Percentiles rank a stretch among this genome's conserved stretches.
phyloP scores from a whole-genome alignment of 1,140 invertebrate genomes.

The Zaprionus africanus region DNA sequence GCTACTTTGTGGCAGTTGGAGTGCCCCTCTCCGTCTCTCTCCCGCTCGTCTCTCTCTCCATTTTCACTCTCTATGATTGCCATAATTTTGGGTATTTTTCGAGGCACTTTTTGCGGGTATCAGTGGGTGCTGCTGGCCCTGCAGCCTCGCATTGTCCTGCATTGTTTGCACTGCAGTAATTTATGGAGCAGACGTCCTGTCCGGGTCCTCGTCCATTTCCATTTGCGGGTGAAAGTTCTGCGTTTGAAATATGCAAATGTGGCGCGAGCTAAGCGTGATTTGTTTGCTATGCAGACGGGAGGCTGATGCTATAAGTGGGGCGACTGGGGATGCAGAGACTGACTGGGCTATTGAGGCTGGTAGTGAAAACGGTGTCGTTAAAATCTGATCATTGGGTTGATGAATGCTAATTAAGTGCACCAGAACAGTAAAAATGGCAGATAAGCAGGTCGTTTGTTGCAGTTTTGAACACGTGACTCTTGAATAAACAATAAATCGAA shows the following conservation, averaged over 20 bases:
- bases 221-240: slow-evolving; percentile 15
- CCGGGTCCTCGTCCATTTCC: not conserved
- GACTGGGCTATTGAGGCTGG: too few relatives aligned
- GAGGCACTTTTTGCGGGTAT: slow-evolving; percentile 21
- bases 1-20: slow-evolving; percentile 20
- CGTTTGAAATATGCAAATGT: slow-evolving; percentile 27
- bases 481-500: too few relatives aligned
- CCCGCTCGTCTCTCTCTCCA: not conserved
- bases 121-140: not conserved
- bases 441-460: too few relatives aligned
- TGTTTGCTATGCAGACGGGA: not conserved
- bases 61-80: slow-evolving; percentile 24
- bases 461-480: too few relatives aligned
- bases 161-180: slow-evolving; percentile 53
- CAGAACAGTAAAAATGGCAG: not conserved
- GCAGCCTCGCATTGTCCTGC: slow-evolving; percentile 33
- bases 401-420: not conserved
- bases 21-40: not conserved
- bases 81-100: slow-evolving; percentile 72
- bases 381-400: too few relatives aligned
- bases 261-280: slow-evolving; percentile 3
- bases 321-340: too few relatives aligned
- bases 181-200: not conserved
- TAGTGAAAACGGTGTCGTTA: too few relatives aligned
- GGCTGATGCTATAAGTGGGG: too few relatives aligned